These are phyloP conservation scores for Dendronephthya gigantea DNA, from an alignment of 64 coral and sea anemone genomes.

Conservation along the genomic window DNA sequence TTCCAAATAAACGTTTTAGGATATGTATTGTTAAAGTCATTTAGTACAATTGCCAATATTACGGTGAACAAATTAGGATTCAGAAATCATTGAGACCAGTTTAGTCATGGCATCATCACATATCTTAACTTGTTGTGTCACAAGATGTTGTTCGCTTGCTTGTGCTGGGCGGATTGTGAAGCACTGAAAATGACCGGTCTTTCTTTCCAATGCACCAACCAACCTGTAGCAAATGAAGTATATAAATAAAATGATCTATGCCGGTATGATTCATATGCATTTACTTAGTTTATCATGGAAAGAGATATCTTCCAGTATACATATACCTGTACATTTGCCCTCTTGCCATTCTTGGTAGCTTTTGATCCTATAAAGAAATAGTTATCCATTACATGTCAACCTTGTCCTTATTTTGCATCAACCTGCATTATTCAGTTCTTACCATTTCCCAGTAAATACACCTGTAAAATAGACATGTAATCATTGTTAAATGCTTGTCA, in stretches of 20 bases:
- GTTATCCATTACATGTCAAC: background rate
- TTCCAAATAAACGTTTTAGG: background rate
- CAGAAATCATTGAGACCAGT: background rate
- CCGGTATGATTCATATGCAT: too few species aligned
- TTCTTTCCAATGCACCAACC: background rate
- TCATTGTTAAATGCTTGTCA: background rate
- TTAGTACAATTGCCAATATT: too few species aligned
- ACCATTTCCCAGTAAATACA: conserved; percentile 13
- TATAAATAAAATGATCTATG: background rate
- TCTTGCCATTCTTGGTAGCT: background rate
- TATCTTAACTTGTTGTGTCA: background rate
- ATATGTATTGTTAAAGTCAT: background rate
- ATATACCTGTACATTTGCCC: background rate
- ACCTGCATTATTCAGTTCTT: background rate
- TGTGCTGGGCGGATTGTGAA: conserved; percentile 16
- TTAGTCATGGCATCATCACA: conserved; percentile 1
- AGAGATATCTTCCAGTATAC: background rate
- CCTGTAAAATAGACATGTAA: background rate
- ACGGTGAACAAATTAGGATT: background rate
- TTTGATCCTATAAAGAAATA: background rate
- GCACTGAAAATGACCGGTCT: background rate
- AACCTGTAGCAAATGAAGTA: background rate
- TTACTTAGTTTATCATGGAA: background rate
- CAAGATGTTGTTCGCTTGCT: background rate
- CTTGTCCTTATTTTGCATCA: too few species aligned